phyloP scores from a whole-genome alignment of 2,113 vertebrate genomes.

The Notothenia rossii region DNA sequence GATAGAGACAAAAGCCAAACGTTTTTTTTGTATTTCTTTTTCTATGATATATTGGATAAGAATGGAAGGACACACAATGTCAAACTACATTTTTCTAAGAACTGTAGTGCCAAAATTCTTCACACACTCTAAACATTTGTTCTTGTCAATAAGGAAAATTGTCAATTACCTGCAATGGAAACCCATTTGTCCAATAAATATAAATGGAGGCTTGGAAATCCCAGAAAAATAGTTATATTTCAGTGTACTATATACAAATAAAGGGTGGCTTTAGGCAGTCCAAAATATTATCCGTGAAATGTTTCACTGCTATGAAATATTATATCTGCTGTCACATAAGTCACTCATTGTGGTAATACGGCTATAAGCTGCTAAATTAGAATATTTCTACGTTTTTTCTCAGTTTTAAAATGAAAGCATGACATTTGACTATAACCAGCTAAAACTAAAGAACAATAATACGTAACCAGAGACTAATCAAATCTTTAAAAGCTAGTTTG shows the following conservation, averaged over 20 bases:
- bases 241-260: not conserved
- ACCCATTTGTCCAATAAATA: constrained; percentile 21
- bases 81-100: not conserved
- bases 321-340: constrained; percentile 17
- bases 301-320: constrained; percentile 26
- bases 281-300: constrained; percentile 10
- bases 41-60: not conserved
- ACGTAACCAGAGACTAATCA: not conserved
- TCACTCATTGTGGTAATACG: constrained; percentile 11
- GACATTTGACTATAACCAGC: constrained; percentile 24
- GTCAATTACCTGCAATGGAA: constrained; percentile 13
- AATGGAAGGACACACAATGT: not conserved
- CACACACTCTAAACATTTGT: not conserved
- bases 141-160: not conserved
- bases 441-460: constrained; percentile 20
- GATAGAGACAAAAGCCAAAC: not conserved
- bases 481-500: constrained; percentile 7
- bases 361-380: constrained; percentile 19
- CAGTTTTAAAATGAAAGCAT: constrained; percentile 35
- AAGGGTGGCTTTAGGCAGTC: constrained; percentile 1
- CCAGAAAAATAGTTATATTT: not conserved
- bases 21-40: not conserved
- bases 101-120: not conserved
- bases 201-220: not conserved
- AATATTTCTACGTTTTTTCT: constrained; percentile 33